phyloP scores from a whole-genome alignment of 2,888 invertebrate species.

The Leucoptera coffeella region DNA sequence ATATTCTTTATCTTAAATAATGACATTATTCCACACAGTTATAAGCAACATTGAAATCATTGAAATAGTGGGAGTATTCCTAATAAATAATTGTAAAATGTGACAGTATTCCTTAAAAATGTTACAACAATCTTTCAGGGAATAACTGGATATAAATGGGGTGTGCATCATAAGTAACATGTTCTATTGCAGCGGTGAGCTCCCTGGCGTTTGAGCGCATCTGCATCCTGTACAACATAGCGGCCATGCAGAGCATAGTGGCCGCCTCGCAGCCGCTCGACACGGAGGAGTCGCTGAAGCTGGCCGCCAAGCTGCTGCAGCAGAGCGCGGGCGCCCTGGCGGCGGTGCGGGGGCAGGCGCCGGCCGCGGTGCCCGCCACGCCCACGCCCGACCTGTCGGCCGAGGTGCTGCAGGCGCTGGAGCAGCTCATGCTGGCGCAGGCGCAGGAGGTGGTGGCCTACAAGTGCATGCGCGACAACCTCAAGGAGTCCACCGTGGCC shows the following conservation, averaged over 20 bases:
- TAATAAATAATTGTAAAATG: too few species aligned
- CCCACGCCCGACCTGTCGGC: constrained; percentile 93
- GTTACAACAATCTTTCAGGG: too few species aligned
- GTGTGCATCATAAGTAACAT: too few species aligned
- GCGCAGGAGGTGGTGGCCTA: constrained; percentile 96
- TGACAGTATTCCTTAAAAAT: too few species aligned
- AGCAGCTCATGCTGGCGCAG: constrained; percentile 91
- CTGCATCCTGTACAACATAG: constrained; percentile 94
- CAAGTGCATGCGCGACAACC: constrained; percentile 79
- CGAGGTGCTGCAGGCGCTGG: constrained; percentile 82
- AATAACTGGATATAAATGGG: too few species aligned
- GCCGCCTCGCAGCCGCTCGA: constrained; percentile 82
- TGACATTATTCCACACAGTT: neutral
- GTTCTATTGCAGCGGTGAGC: constrained; percentile 78
- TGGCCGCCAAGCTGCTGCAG: constrained; percentile 88
- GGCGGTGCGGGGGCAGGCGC: constrained; percentile 74
- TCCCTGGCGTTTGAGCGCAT: constrained; percentile 89
- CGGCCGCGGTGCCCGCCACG: constrained; percentile 84
- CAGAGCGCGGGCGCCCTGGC: constrained; percentile 87
- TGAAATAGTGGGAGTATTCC: too few species aligned
- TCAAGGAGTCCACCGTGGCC: constrained; percentile 83
- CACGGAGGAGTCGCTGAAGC: constrained; percentile 88
- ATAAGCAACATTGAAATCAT: too few species aligned
- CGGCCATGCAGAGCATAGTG: constrained; percentile 83
- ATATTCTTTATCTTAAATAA: constrained; percentile 3